These are phyloP conservation scores for Lethrus apterus DNA, from an alignment of 1,140 invertebrate species.

Conservation along the genomic window DNA sequence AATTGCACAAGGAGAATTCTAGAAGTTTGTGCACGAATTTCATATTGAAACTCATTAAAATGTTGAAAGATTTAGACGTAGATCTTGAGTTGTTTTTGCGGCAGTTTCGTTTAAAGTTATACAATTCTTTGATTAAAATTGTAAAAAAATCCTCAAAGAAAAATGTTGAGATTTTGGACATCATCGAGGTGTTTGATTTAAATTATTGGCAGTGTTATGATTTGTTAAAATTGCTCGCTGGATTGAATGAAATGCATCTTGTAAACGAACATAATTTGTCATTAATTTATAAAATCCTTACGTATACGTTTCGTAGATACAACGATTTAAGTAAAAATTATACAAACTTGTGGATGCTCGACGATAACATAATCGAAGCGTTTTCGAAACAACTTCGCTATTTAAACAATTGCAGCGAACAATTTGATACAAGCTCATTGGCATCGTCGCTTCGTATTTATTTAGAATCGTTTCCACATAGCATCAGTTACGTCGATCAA, in stretches of 20 bases:
- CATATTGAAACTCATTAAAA: not conserved
- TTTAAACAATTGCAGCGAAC: conserved; percentile 1
- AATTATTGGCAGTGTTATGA: conserved; percentile 9
- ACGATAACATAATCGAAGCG: conserved; percentile 33
- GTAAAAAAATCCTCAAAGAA: conserved; percentile 35
- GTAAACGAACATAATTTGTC: conserved; percentile 43
- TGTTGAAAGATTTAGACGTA: too few species aligned
- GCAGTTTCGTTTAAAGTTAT: conserved; percentile 8
- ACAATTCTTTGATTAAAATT: conserved; percentile 22
- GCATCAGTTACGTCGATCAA: conserved; percentile 42
- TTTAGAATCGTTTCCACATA: conserved; percentile 51
- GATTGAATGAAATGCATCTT: conserved; percentile 3
- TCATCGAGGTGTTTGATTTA: conserved; percentile 10
- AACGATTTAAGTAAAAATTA: conserved; percentile 37
- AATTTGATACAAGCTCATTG: conserved; percentile 13
- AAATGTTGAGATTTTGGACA: conserved; percentile 8
- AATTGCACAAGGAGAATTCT: too few species aligned
- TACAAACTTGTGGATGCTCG: conserved; percentile 32
- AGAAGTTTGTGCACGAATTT: conserved; percentile 1
- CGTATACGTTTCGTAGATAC: conserved; percentile 32
- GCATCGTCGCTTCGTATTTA: conserved; percentile 39
- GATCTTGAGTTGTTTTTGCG: not conserved
- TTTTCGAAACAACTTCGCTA: conserved; percentile 46
- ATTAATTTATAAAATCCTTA: conserved; percentile 39
- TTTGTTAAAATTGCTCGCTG: conserved; percentile 1